These are phyloP conservation scores for Virgularia gustaviana DNA, from an alignment of 92 coral and sea anemone genomes.

Conservation along the genomic window DNA sequence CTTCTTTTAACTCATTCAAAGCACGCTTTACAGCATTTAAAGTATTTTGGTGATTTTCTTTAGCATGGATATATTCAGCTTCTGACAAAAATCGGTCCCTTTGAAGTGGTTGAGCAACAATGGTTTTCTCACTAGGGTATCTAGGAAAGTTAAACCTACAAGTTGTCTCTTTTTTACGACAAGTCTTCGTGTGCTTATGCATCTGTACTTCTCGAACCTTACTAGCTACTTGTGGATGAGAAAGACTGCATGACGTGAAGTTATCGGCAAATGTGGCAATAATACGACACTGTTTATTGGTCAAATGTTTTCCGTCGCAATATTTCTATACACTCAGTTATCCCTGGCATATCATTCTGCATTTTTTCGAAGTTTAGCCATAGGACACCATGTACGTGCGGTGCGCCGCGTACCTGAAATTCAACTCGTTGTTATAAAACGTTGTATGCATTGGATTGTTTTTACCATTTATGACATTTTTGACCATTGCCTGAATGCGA, in stretches of 20 bases:
- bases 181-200: constrained; percentile 11
- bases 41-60: constrained; percentile 6
- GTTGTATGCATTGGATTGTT: constrained; percentile 30
- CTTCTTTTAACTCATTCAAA: constrained; percentile 7
- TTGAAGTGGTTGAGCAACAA: constrained; percentile 15
- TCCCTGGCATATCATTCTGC: neutral
- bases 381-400: constrained; percentile 16
- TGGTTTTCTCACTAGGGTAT: constrained; percentile 17
- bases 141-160: constrained; percentile 27
- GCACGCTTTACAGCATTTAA: constrained; percentile 5
- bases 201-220: constrained; percentile 26
- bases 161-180: constrained; percentile 7
- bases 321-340: neutral
- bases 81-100: constrained; percentile 1
- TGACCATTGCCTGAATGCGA: constrained; percentile 18
- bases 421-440: constrained; percentile 6
- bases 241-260: constrained; percentile 17
- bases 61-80: neutral
- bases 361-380: no score
- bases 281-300: constrained; percentile 21
- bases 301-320: neutral
- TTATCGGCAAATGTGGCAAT: constrained; percentile 17
- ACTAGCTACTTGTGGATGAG: constrained; percentile 2
- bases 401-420: constrained; percentile 28
- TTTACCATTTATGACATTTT: constrained; percentile 17